Base-by-base conservation (phyloP, 2,888 invertebrate species). In the Nymphalis c-album region DNA sequence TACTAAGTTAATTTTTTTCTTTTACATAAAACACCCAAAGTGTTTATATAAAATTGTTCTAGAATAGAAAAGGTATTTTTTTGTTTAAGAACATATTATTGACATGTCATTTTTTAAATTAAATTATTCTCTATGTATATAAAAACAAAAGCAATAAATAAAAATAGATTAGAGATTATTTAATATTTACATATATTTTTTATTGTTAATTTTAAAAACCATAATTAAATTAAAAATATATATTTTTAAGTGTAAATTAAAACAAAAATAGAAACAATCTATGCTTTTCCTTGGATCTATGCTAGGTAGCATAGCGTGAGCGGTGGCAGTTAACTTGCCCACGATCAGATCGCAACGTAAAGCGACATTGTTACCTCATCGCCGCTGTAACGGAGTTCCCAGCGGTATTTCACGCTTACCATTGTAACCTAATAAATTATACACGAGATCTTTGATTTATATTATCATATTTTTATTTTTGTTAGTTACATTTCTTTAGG, bases 341-440 rank as follows among this genome's bases (percentile, higher is more conserved):
- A 58, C 58, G 48, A 64, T 64, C 64, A 18, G 64, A 64, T 64
- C 35, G 64, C 64, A 48, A 64, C 47, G 47, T 58, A 64, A 64
- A 16, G 58, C 58, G 64, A 64, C 64, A 64, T 64, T 58, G 47
- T 48, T 64, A 50, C 61, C 50, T 58, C 64, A 63, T 55, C 57
- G 63, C 55, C 46, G 17, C 57, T 31, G 31, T 57, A 58, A 31
- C 58, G n/a, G 17, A 35, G 35, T 35, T 35, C 7, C 31, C 26
- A 20, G n/a, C 35, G 40, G 35, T 57, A 40, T 57, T 57, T 57
- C n/a, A 40, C 57, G 57, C 57, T 57, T 18, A 55, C 31, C n/a
- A 26, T 31, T 55, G 26, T 55, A 57, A 18, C 40, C n/a, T 57
- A 7, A n/a, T 40, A 57, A 57, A 57, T 53, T 26, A 57, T 40